phyloP scores from a whole-genome alignment of 30 jellyfish, hydroid and myxozoan genomes.

The Aurelia sp. region DNA sequence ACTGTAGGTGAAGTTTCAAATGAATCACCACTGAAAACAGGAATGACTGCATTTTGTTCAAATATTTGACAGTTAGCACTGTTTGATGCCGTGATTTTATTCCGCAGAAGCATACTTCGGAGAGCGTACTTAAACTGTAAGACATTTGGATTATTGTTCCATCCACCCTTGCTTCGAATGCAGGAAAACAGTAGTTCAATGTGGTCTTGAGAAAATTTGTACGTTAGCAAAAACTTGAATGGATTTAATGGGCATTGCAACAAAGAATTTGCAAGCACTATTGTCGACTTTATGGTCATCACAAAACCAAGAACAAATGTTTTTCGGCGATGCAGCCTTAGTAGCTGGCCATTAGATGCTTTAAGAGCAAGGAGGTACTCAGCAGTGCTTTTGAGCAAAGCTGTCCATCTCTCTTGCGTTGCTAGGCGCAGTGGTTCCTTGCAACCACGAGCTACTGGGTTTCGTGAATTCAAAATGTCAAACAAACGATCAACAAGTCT shows the following conservation, averaged over 20 bases:
- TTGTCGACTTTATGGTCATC: neutral
- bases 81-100: constrained; percentile 39
- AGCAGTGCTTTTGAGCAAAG: neutral
- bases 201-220: constrained; percentile 41
- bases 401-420: neutral
- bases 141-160: constrained; percentile 48
- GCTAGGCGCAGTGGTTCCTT: constrained; percentile 11
- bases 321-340: neutral
- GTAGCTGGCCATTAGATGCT: constrained; percentile 17
- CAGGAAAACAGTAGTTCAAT: constrained; percentile 9
- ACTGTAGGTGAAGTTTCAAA: neutral
- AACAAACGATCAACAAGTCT: constrained; percentile 8
- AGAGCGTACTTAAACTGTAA: constrained; percentile 43
- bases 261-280: neutral
- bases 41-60: constrained; percentile 29
- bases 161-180: constrained; percentile 6
- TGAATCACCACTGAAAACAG: neutral
- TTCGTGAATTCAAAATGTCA: constrained; percentile 21
- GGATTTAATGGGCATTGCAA: neutral
- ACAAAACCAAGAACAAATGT: constrained; percentile 43
- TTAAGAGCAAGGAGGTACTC: constrained; percentile 16
- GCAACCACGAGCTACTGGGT: neutral
- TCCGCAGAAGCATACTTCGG: constrained; percentile 25
- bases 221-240: constrained; percentile 18
- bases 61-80: constrained; percentile 38